Evolutionary conservation across 2,888 invertebrate genomes (phyloP), one percentile per base, ranked within the genome.

Genomic region (Eilema griseolum): DNA sequence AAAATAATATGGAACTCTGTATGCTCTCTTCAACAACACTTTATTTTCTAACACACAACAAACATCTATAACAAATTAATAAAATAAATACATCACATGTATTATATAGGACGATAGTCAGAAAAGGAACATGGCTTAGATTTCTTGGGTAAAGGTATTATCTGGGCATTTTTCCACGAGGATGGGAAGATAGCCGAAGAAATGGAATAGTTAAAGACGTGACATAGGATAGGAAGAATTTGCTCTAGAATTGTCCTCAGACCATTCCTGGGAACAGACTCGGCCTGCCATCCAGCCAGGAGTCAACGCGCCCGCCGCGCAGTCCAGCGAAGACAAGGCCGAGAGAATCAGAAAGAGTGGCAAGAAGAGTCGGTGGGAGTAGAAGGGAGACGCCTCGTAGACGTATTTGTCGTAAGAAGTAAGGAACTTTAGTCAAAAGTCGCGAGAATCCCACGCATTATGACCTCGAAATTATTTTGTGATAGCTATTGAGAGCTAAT

Each of bases 221-320:
- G n/a, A n/a, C n/a, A n/a, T n/a, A n/a, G n/a, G n/a, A n/a, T n/a
- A n/a, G n/a, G n/a, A n/a, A n/a, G n/a, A n/a, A n/a, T n/a, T n/a
- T n/a, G n/a, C n/a, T n/a, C n/a, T n/a, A n/a, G n/a, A n/a, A n/a
- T n/a, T n/a, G n/a, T 98, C 98, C 14, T 96, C 97, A 23, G 98
- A 98, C 91, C 97, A 97, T 85, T 97, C 98, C 10, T 97, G 97
- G 97, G 97, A 97, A 86, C 96, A 97, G 86, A 97, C 97, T 0
- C 84, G 85, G 16, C 71, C 88, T 1, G 64, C 78, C 28, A 92
- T 96, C 67, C 95, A 95, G 80, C 94, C 96, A 52, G 95, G 94
- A 2, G 92, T 94, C 59, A 92, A 91, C 85, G 93, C 88, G 33
- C 93, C 95, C 74, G 90, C 91, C 37, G 77, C 86, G 8, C 81